Base-by-base conservation (phyloP, 1,140 invertebrate species). In the Drosophila rhopaloa region DNA sequence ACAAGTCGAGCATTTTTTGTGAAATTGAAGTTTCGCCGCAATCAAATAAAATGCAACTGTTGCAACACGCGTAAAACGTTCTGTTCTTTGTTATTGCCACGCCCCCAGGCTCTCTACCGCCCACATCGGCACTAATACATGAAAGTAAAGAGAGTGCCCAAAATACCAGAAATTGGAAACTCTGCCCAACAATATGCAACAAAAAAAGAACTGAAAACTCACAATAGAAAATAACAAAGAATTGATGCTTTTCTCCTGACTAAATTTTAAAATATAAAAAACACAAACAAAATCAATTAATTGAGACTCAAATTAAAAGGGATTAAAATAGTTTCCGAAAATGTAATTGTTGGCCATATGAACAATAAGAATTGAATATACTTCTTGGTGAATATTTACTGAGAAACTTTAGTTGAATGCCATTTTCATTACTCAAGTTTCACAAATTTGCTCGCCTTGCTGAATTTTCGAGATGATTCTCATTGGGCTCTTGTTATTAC, bases 21-120 rank as follows among this genome's bases (percentile, higher is more conserved):
- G 51, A 75, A 74, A 73, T 72, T 74, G 58, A 27, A 70, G 68
- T 47, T 56, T 75, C 38, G 58, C 46, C 51, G 59, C 72, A 75
- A 73, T 65, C 59, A 63, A 75, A 75, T 74, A 43, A 74, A 75
- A 56, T 75, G 68, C 68, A 73, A 38, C 72, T 24, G 24, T 24
- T 24, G 24, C 24, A 24, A 24, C 67, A 48, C 50, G 51, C 67
- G 41, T 35, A 61, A 47, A 41, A 10, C 7, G 44, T 55, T 44
- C 54, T 47, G 70, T n/a, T 65, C 38, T 72, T 47, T 74, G 58
- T 47, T 27, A 68, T 44, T 54, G 46, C 41, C 81, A 61, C 41
- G 53, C 62, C 73, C 38, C 35, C 27, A 14, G 13, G 19, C 16
- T n/a, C 2, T 9, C 16, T n/a, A 35, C 1, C 43, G 14, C 38